Evolutionary conservation across 2,888 invertebrate species (phyloP), one percentile per base, ranked within the genome.

Genomic region (Meiosimyza platycephala): DNA sequence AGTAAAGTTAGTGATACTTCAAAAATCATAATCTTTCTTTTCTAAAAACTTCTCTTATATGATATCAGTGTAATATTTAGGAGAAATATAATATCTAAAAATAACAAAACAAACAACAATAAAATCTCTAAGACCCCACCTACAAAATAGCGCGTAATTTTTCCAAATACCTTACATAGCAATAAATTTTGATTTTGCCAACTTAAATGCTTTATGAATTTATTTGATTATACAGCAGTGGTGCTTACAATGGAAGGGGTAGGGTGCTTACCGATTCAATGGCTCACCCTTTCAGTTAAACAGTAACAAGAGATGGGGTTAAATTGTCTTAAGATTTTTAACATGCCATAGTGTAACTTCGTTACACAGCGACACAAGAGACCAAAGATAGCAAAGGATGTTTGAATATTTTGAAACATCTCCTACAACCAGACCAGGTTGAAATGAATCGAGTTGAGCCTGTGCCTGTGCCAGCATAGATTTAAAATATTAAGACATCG

Each of bases 131-230:
- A 40, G 4, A n/a, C 40, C 40, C 9, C n/a, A 77, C 72, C 76
- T 72, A 74, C 70, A 76, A 50, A 50, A 47, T 18, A 18, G 59
- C 16, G 59, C 22, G 60, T 16, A 59, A 60, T 54, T 63, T 78
- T 78, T 77, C 78, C 73, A 81, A 85, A 82, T 81, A 83, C 81
- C 83, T 83, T 82, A 80, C 84, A 85, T 80, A 82, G 85, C 82
- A 83, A 85, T 86, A 85, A 85, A 86, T 85, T 86, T 86, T 84
- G 86, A 85, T 86, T 80, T 84, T 79, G 81, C 80, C 81, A 80
- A 83, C 79, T 81, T 83, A 83, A 85, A 85, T 84, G 83, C 85
- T 84, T 85, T 83, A 83, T 85, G 86, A 86, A 86, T 86, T 28
- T 85, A 85, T 85, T 70, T 70, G 70, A 70, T 70, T 68, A 70